Conservation (phyloP, 1,140 invertebrate genomes). For the Aporrectodea caliginosa region DNA sequence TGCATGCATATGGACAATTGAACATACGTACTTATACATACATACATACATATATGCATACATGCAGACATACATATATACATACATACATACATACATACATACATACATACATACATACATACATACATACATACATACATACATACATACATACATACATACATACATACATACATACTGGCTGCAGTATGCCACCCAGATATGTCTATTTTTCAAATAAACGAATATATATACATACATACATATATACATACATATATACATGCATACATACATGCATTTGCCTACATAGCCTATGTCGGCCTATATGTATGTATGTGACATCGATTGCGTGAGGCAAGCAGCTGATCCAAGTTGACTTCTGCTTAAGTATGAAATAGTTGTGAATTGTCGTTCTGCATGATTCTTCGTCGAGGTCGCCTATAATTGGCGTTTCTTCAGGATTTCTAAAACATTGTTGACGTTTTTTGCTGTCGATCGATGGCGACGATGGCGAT, state of each 20-base stretch:
- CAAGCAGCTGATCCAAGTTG: too few relatives aligned
- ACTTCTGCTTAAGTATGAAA: too few relatives aligned
- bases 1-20: not conserved
- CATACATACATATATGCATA: not conserved
- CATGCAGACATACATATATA: not conserved
- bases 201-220: not conserved
- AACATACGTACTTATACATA: not conserved
- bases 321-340: too few relatives aligned
- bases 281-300: not conserved
- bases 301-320: not conserved
- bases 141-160: not conserved
- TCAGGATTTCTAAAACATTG: too few relatives aligned
- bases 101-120: slow-evolving; percentile 3
- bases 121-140: slow-evolving; percentile 3
- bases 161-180: not conserved
- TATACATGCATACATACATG: not conserved
- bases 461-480: too few relatives aligned
- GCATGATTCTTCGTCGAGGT: too few relatives aligned
- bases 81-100: slow-evolving; percentile 3
- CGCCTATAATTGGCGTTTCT: too few relatives aligned
- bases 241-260: not conserved
- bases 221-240: not conserved
- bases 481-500: too few relatives aligned
- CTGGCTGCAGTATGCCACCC: not conserved
- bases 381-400: too few relatives aligned